These are phyloP conservation scores for Morus bassanus DNA, from an alignment of 2,797 vertebrate genomes.

Conservation along the genomic window DNA sequence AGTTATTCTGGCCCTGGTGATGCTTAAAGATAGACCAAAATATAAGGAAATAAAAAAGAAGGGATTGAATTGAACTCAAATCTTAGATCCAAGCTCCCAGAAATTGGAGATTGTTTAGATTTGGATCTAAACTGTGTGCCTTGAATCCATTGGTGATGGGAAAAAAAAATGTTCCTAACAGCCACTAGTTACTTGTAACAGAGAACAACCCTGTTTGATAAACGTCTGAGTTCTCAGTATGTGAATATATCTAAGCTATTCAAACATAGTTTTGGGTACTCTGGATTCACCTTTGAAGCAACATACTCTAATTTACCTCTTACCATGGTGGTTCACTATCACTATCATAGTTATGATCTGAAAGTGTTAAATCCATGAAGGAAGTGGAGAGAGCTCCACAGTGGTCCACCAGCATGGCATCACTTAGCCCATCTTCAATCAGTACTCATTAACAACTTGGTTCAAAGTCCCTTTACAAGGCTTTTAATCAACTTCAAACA, in stretches of 20 bases:
- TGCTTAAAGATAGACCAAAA: constrained; percentile 20
- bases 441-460: neutral
- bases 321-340: neutral
- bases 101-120: neutral
- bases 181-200: neutral
- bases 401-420: neutral
- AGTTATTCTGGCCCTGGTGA: neutral
- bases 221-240: neutral
- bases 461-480: neutral
- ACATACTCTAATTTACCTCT: neutral
- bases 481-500: neutral
- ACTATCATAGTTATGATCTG: neutral
- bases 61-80: neutral
- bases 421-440: no score
- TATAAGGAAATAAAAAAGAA: neutral
- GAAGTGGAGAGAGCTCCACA: neutral
- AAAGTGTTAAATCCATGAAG: neutral
- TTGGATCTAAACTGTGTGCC: neutral
- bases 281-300: neutral
- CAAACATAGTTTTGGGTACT: neutral
- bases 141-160: neutral
- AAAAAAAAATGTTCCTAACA: neutral
- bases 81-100: constrained; percentile 13
- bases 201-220: neutral
- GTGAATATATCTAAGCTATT: neutral